These are phyloP conservation scores for Gopherus flavomarginatus DNA, from an alignment of 2,113 vertebrate genomes.

Conservation along the genomic window DNA sequence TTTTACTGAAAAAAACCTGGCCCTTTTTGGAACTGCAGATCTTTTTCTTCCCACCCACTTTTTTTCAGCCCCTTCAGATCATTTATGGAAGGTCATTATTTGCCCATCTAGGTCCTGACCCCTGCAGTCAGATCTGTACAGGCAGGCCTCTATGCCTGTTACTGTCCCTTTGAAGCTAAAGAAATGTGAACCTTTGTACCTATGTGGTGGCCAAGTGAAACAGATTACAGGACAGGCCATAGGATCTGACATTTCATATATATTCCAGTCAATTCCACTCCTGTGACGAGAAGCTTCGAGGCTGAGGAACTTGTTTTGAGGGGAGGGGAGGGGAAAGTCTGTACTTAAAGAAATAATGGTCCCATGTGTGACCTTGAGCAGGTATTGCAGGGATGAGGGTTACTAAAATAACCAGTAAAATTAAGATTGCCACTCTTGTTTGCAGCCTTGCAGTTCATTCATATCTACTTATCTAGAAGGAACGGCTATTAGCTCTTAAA, in stretches of 20 bases:
- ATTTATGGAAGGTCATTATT: rapidly evolving
- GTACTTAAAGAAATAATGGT: not conserved
- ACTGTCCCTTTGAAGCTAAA: not conserved
- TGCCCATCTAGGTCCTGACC: not conserved
- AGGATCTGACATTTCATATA: not conserved
- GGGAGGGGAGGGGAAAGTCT: not conserved
- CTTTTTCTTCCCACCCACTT: not conserved
- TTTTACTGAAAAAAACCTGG: rapidly evolving
- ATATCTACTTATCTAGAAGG: not conserved
- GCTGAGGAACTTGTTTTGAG: not conserved
- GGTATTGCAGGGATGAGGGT: not conserved
- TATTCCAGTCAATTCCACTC: not conserved
- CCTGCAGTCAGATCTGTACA: not conserved
- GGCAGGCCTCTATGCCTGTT: not conserved
- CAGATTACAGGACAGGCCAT: not conserved
- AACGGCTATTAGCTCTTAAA: conserved; percentile 14
- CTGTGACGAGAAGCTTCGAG: not conserved
- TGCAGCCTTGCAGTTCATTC: not conserved
- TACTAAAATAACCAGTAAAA: conserved; percentile 23
- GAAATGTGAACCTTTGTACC: not conserved
- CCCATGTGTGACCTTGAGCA: not conserved
- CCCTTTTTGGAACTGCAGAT: rapidly evolving
- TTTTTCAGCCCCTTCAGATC: rapidly evolving
- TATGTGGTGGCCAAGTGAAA: not conserved
- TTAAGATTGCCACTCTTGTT: conserved; percentile 29